These are phyloP conservation scores for Alligator sinensis DNA, from an alignment of 2,113 vertebrate species.

Conservation along the genomic window DNA sequence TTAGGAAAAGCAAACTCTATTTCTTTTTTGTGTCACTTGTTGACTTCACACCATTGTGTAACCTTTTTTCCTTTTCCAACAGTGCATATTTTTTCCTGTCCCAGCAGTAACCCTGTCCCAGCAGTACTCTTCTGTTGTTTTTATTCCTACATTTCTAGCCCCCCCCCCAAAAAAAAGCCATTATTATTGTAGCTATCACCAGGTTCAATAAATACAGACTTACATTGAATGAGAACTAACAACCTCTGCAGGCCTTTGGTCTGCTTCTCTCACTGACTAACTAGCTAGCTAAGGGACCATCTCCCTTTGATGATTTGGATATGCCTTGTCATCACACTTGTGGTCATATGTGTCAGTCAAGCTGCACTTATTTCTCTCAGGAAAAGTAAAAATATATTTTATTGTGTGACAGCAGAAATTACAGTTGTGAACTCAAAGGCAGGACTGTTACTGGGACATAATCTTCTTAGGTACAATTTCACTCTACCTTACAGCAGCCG, in stretches of 20 bases:
- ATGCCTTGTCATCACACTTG: background rate
- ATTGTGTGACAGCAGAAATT: background rate
- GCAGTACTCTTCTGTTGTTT: background rate
- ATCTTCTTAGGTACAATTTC: background rate
- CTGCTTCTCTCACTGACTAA: no score
- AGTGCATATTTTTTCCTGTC: accelerated
- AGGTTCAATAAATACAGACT: no score
- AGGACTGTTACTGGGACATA: background rate
- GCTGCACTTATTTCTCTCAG: background rate
- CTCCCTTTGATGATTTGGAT: background rate
- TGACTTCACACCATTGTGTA: background rate
- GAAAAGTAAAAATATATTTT: background rate
- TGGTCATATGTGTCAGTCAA: background rate
- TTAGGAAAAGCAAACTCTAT: background rate
- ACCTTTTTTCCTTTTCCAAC: background rate
- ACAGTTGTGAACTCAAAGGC: background rate
- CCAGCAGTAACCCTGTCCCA: background rate
- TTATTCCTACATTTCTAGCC: background rate
- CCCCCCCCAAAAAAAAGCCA: no score
- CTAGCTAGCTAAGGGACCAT: no score
- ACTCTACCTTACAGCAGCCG: background rate
- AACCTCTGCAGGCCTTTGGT: no score
- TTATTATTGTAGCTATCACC: no score
- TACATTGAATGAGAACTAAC: no score
- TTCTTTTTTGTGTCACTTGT: background rate